phyloP scores from a whole-genome alignment of 2,888 invertebrate species.

The Sepiola atlantica region DNA sequence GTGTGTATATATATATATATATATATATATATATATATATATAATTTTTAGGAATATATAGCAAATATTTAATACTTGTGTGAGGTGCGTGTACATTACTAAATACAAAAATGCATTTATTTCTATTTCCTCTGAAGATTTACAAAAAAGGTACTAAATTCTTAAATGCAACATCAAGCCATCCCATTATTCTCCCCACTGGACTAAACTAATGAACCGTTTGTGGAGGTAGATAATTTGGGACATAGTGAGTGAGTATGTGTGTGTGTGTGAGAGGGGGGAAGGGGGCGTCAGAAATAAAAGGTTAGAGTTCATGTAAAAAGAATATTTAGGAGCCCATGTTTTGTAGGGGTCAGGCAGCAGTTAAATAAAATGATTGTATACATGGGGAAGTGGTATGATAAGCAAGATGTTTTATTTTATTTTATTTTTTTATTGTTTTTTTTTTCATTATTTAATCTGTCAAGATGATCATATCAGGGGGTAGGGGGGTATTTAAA shows the following conservation, averaged over 20 bases:
- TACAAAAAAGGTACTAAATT: background rate
- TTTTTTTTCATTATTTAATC: background rate
- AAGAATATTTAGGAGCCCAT: background rate
- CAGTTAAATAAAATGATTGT: background rate
- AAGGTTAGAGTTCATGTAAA: background rate
- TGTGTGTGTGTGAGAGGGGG: too few species aligned
- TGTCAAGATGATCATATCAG: background rate
- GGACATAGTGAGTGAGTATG: too few species aligned
- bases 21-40: background rate
- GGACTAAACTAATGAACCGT: slow-evolving; percentile 8
- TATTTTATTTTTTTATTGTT: too few species aligned
- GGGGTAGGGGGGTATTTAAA: background rate
- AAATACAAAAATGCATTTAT: background rate
- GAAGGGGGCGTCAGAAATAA: background rate
- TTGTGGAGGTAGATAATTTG: background rate
- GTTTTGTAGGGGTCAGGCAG: slow-evolving; percentile 22
- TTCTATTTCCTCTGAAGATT: background rate
- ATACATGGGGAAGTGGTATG: background rate
- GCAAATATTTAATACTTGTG: background rate
- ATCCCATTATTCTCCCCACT: background rate
- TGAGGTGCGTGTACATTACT: background rate
- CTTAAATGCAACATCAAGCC: background rate
- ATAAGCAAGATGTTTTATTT: background rate
- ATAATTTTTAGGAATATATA: background rate
- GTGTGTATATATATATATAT: background rate